A percentile compares a stretch with the other conserved stretches of the same genome.
These are phyloP conservation scores for Carassius auratus DNA, from an alignment of 2,113 vertebrate species.

Conservation along the genomic window DNA sequence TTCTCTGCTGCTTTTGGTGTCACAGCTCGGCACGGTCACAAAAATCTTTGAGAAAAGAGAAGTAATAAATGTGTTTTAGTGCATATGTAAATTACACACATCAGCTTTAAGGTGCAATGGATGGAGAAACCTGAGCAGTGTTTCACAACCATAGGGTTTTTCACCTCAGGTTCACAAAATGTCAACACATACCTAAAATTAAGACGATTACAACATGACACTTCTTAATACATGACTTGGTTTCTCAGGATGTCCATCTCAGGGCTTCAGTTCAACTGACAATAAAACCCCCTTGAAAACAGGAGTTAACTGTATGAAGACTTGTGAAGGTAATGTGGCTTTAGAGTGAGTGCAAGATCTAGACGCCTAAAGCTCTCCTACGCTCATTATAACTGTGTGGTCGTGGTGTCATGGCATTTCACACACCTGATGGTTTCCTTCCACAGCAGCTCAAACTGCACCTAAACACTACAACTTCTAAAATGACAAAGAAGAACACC, in stretches of 20 bases:
- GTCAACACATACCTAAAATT: not conserved
- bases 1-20: not conserved
- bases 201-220: not conserved
- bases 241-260: not conserved
- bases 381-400: not conserved
- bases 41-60: not conserved
- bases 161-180: not conserved
- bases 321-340: not conserved
- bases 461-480: not conserved
- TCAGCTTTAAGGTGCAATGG: not conserved
- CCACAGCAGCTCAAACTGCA: not conserved
- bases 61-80: not conserved
- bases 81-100: not conserved
- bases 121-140: not conserved
- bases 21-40: not conserved
- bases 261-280: not conserved
- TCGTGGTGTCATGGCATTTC: not conserved
- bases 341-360: not conserved
- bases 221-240: not conserved
- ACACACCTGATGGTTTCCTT: not conserved
- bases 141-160: not conserved
- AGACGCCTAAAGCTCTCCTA: not conserved
- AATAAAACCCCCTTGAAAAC: not conserved
- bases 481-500: no score
- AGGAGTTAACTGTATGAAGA: not conserved